Evolutionary conservation across 2,888 invertebrate species (phyloP), one percentile per base, ranked within the genome.

Genomic region (Flexamia atlantica): DNA sequence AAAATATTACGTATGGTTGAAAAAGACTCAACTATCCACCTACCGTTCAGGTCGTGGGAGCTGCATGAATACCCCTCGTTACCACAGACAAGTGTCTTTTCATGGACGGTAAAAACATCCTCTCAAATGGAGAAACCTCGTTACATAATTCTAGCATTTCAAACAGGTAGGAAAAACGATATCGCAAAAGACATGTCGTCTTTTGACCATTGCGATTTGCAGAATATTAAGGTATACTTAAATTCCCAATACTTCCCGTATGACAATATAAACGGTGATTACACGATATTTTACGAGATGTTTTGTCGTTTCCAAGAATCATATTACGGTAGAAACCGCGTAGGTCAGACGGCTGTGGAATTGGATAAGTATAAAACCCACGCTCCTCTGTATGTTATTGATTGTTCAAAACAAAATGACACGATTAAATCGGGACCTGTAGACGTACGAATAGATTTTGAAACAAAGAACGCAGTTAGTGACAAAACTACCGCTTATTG

Each of bases 321-420:
- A 1, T 80, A 80, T 32, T 81, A 80, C 53, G 23, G 5, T 20
- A 53, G 32, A 3, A 60, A 0, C 23, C n/a, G n/a, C n/a, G n/a
- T n/a, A n/a, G 36, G 57, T 7, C 14, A 17, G 20, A 30, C 60
- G 36, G 9, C 1, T 10, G 9, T 10, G 5, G n/a, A 50, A 14
- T 12, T 30, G 30, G 7, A 57, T 10, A 4, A 57, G 0, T 81
- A 30, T 28, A 81, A 30, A 30, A 79, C 40, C 2, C 23, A 60
- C 14, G 9, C 9, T 9, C 82, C 68, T 4, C 20, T 82, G 12
- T 42, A 40, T 25, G 72, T 82, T 17, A 70, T 82, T 9, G 72
- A 82, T 50, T 82, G 82, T 28, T 70, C 70, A 28, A 32, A 36
- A 25, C 82, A 82, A 25, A 42, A 68, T 17, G 70, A 82, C 17